Percentiles rank a stretch among this genome's conserved stretches.
These are phyloP conservation scores for Camponotus fellah DNA, from an alignment of 2,888 invertebrate genomes.

Conservation along the genomic window DNA sequence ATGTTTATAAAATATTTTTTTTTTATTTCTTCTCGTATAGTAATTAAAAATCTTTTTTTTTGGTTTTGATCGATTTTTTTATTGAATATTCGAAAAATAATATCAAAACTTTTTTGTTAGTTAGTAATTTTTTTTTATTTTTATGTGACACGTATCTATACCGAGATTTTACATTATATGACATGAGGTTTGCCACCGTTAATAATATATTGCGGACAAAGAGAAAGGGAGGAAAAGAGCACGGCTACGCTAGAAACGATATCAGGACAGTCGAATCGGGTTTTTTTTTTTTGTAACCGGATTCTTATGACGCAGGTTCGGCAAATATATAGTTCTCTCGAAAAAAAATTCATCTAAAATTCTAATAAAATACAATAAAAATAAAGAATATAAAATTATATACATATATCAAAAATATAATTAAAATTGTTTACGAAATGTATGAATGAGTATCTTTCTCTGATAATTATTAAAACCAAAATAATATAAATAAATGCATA, in stretches of 20 bases:
- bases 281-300: conserved; percentile 55
- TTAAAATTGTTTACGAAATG: no score
- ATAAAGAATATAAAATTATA: no score
- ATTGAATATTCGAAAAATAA: neutral
- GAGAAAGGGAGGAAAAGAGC: conserved; percentile 54
- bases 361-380: no score
- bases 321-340: conserved; percentile 24
- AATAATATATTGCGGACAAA: conserved; percentile 16
- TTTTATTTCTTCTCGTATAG: no score
- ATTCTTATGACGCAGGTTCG: conserved; percentile 3
- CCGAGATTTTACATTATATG: neutral
- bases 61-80: neutral
- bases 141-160: neutral
- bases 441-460: no score
- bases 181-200: neutral
- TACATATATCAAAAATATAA: no score
- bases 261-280: conserved; percentile 64
- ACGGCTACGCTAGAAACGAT: conserved; percentile 58
- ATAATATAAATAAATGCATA: no score
- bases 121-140: neutral
- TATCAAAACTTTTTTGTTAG: neutral
- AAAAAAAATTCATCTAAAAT: no score
- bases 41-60: neutral
- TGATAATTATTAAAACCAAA: no score
- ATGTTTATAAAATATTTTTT: no score